Evolutionary conservation across 1,140 invertebrate species (phyloP).

Genomic region (Drosophila cardini): DNA sequence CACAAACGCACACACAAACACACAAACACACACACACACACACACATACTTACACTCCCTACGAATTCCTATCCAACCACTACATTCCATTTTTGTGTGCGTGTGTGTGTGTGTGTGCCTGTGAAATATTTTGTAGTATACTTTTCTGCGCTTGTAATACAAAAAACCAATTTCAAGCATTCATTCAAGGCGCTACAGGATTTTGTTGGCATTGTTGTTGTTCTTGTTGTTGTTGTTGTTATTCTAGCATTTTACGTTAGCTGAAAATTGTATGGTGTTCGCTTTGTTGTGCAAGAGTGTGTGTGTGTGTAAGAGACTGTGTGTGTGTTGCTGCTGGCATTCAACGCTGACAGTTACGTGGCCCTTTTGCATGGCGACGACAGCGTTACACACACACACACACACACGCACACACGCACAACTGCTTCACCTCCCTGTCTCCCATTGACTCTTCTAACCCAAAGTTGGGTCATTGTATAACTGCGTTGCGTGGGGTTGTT

Average conservation of each 20-base stretch:
- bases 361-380: constrained; percentile 72
- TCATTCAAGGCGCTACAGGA: constrained; percentile 68
- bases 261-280: constrained; percentile 39
- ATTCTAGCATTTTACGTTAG: constrained; percentile 43
- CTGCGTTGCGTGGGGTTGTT: constrained; percentile 33
- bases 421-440: neutral
- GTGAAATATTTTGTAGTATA: constrained; percentile 69
- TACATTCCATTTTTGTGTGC: neutral
- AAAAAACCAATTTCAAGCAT: constrained; percentile 81
- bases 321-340: constrained; percentile 34
- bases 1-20: neutral
- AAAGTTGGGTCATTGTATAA: constrained; percentile 46
- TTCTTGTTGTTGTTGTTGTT: constrained; percentile 14
- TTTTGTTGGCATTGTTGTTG: constrained; percentile 24
- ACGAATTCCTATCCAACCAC: no score
- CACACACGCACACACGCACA: constrained; percentile 8
- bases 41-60: no score
- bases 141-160: constrained; percentile 62
- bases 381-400: constrained; percentile 36
- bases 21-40: no score
- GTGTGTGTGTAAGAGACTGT: constrained; percentile 30
- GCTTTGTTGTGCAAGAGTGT: constrained; percentile 24
- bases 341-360: constrained; percentile 52
- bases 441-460: neutral
- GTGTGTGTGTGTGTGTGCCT: constrained; percentile 20